phyloP scores from a whole-genome alignment of 2,797 vertebrate species.

The Clarias fuscus region DNA sequence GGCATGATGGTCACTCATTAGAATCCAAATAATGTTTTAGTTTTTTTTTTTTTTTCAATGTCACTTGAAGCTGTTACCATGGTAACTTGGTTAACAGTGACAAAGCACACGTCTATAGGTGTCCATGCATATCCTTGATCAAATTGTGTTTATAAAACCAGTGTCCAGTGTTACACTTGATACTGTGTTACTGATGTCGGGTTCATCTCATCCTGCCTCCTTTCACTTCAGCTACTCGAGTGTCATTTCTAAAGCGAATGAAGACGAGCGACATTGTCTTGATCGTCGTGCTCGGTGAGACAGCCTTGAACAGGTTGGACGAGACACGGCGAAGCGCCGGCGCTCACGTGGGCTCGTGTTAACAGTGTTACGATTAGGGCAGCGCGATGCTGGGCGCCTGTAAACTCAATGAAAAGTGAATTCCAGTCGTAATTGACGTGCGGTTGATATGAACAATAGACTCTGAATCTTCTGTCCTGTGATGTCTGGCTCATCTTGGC shows the following conservation, averaged over 20 bases:
- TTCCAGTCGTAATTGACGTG: slow-evolving; percentile 29
- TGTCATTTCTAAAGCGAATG: background rate
- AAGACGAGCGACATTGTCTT: background rate
- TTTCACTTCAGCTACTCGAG: background rate
- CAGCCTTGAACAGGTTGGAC: slow-evolving; percentile 37
- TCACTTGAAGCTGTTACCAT: background rate
- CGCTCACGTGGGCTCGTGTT: background rate
- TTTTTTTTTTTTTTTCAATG: background rate
- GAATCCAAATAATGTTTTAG: too few species aligned
- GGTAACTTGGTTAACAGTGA: background rate
- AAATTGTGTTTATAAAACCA: background rate
- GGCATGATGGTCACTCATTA: too few species aligned
- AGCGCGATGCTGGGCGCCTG: background rate
- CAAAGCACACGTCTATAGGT: background rate
- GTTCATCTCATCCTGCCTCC: background rate
- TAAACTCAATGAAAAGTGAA: slow-evolving; percentile 17
- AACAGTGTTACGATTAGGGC: background rate
- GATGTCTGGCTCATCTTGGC: slow-evolving; percentile 22
- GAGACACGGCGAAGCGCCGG: background rate
- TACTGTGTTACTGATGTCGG: background rate
- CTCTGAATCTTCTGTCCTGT: background rate
- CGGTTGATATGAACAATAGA: slow-evolving; percentile 18
- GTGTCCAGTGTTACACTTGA: background rate
- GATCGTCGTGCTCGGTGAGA: background rate
- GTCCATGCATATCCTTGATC: background rate